phyloP scores from a whole-genome alignment of 2,888 invertebrate species.

The Phalera bucephala region DNA sequence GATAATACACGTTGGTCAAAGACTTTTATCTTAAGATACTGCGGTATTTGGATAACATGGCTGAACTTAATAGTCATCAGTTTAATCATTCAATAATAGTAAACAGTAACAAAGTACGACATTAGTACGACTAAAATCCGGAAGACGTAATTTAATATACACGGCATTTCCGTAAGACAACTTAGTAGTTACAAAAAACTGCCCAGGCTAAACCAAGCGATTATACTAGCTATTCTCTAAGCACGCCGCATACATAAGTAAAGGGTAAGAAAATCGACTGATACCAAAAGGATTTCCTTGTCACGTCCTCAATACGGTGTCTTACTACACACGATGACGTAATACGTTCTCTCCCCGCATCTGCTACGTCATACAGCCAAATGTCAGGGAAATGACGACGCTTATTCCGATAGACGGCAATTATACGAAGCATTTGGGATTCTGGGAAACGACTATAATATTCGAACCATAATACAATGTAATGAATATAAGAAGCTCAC shows the following conservation, averaged over 20 bases:
- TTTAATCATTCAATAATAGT: too few species aligned
- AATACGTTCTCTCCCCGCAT: constrained; percentile 18
- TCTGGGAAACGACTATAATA: constrained; percentile 2
- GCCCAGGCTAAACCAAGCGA: too few species aligned
- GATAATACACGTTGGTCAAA: too few species aligned
- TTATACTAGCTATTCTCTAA: too few species aligned
- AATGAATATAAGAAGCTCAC: background rate
- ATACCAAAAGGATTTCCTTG: constrained; percentile 25
- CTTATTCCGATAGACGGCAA: constrained; percentile 23
- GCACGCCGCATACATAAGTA: background rate
- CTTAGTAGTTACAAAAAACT: too few species aligned
- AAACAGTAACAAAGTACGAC: too few species aligned
- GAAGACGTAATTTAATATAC: too few species aligned
- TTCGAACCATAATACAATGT: background rate
- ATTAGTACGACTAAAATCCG: too few species aligned
- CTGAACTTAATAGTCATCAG: too few species aligned
- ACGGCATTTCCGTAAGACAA: too few species aligned
- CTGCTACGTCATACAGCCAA: constrained; percentile 27
- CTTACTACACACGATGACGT: constrained; percentile 30
- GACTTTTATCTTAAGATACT: too few species aligned
- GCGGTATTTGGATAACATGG: too few species aligned
- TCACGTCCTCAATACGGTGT: constrained; percentile 22
- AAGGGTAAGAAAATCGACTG: constrained; percentile 20
- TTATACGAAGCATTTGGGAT: constrained; percentile 13
- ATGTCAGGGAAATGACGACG: constrained; percentile 31